Evolutionary conservation across 2,888 invertebrate species (phyloP), one percentile per base, ranked within the genome.

Genomic region (Platycheirus rosarum): DNA sequence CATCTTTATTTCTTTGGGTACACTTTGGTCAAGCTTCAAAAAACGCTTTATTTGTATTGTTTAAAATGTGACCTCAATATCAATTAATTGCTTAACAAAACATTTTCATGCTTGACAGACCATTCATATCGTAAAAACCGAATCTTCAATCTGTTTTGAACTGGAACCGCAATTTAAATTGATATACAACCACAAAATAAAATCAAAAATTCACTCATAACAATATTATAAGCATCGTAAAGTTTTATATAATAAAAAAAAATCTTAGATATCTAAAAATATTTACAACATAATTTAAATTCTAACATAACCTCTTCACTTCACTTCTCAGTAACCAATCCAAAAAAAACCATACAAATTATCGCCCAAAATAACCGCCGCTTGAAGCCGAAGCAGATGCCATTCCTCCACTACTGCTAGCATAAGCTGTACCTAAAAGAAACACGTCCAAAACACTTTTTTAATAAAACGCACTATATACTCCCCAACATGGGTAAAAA

Each of bases 381-480:
- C 77, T 75, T 13, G 84, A 77, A 29, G 84, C 85, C 62, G 77
- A 78, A 7, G 84, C 85, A 29, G 78, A 71, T 23, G 85, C 85
- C 42, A 66, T 63, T 2, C 84, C 84, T 6, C 85, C 86, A 42
- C 84, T 84, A 32, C 73, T 78, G 18, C 85, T 84, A 2, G 85
- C 77, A 74, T 51, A 86, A 0, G 85, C 85, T 4, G 79, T 79
- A 73, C 71, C 86, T 86, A 85, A 6, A 86, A 77, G 77, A 84
- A 85, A 77, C 82, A 82, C 48, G 48, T 48, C 82, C 82, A 82
- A 71, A 82, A 82, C 77, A 63, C 82, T 82, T 68, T 82, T 68
- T 70, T 77, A 62, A 69, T 13, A 66, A 62, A 60, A 29, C 48
- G n/a, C 16, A 48, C 40, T 23, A 6, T 16, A 29, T 18, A 18